Evolutionary conservation across 2,888 invertebrate genomes (phyloP).

Genomic region (Marasmarcha lunaedactyla): DNA sequence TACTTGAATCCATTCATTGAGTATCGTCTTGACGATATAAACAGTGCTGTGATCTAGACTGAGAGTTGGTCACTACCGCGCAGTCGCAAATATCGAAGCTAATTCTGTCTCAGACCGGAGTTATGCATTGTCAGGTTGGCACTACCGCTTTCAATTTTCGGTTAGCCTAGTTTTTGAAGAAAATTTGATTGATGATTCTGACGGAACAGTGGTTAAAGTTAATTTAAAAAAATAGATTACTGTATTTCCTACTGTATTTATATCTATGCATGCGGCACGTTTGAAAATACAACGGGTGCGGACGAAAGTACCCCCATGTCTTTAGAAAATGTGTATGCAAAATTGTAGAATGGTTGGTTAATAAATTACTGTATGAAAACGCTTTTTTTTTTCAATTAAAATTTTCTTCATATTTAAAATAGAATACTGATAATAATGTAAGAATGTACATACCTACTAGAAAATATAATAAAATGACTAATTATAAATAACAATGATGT

Average conservation of each 20-base stretch:
- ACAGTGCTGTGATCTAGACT: conserved; percentile 1
- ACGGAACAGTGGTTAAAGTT: not conserved
- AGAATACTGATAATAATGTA: too few relatives aligned
- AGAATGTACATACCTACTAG: too few relatives aligned
- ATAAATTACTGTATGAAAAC: too few relatives aligned
- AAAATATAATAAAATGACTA: too few relatives aligned
- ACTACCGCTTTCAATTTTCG: conserved; percentile 48
- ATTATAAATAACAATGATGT: too few relatives aligned
- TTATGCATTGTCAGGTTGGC: conserved; percentile 52
- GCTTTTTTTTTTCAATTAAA: too few relatives aligned
- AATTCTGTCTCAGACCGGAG: conserved; percentile 50
- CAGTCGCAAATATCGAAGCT: conserved; percentile 48
- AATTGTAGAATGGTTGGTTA: too few relatives aligned
- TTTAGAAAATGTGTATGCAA: too few relatives aligned
- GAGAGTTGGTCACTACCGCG: conserved; percentile 14
- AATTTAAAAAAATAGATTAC: not conserved
- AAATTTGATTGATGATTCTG: not conserved
- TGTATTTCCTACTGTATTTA: not conserved
- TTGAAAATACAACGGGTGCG: too few relatives aligned
- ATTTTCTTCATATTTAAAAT: too few relatives aligned
- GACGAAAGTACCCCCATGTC: too few relatives aligned
- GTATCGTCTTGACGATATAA: not conserved
- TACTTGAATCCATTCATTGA: not conserved
- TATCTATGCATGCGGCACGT: too few relatives aligned
- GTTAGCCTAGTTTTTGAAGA: not conserved